These are phyloP conservation scores for Schizopygopsis pylzovi DNA, from an alignment of 2,797 vertebrate genomes.

Conservation along the genomic window DNA sequence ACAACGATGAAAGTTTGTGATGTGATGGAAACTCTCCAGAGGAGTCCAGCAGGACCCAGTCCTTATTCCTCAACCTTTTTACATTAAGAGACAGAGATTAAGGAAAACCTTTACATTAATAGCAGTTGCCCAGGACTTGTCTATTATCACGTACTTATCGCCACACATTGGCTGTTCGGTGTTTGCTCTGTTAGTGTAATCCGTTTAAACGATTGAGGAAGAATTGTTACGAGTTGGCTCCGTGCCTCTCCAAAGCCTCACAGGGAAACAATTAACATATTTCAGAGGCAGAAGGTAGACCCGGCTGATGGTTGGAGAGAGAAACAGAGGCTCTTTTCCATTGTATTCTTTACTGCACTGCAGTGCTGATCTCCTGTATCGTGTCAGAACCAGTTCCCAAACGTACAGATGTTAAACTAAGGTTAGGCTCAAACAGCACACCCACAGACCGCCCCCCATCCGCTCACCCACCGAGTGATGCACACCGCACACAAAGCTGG, in stretches of 20 bases:
- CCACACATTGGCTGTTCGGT: constrained; percentile 62
- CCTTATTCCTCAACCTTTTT: constrained; percentile 35
- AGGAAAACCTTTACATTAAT: constrained; percentile 40
- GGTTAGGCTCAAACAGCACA: neutral
- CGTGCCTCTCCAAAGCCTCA: constrained; percentile 31
- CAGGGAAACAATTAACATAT: constrained; percentile 38
- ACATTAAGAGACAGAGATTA: constrained; percentile 38
- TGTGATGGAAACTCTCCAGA: constrained; percentile 24
- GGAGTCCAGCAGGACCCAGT: constrained; percentile 19
- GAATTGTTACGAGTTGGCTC: constrained; percentile 57
- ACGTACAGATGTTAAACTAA: neutral
- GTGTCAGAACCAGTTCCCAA: neutral
- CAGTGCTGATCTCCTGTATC: constrained; percentile 7
- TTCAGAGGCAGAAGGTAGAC: constrained; percentile 27
- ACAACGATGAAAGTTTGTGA: constrained; percentile 46
- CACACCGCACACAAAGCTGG: neutral
- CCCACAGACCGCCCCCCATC: neutral
- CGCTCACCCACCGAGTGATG: neutral
- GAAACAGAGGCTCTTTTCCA: neutral
- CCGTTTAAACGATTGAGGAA: constrained; percentile 71
- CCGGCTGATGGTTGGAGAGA: neutral
- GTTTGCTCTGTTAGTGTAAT: constrained; percentile 68
- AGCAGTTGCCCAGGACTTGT: constrained; percentile 47
- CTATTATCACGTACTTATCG: constrained; percentile 62
- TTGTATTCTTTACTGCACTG: constrained; percentile 2